Evolutionary conservation across 2,797 vertebrate species (phyloP), one percentile per base, ranked within the genome.

Genomic region (Artibeus lituratus): DNA sequence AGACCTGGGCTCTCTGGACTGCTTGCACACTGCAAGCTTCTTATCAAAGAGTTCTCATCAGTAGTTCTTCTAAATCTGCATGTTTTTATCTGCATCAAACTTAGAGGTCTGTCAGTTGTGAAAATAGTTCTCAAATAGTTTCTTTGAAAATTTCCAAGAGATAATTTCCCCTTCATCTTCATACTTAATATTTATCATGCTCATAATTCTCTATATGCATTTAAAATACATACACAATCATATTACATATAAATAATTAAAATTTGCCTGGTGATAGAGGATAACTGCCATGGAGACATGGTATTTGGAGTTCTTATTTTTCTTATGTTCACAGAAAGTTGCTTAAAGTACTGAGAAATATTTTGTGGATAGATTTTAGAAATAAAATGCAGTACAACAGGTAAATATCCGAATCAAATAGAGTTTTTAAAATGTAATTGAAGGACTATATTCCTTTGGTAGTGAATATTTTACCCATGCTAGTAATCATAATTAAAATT

Each of bases 401-500:
- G 47, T 92, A 96, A 96, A 94, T 94, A 97, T 32, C 84, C 72
- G 88, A 94, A 94, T 49, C 21, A 69, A 96, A 96, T 4, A 16
- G 37, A 93, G 44, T 16, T 84, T 93, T 96, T 92, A n/a, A 92
- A 47, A 94, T 47, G 47, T 94, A 97, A 97, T 97, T 98, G 82
- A 69, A 96, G 96, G 65, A 15, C 69, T 53, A 0, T 93, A 55
- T 42, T 97, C 87, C 96, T 87, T 94, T 77, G 97, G 72, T 49
- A 84, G 96, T 94, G 87, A 96, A 51, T 97, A 95, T 96, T 97
- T 97, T 96, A 72, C 92, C 93, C 86, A 49, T 97, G 86, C 15
- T 97, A 95, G 72, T 86, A 98, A 98, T 98, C 95, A 97, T 97
- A 97, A 93, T 95, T 97, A 91, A 96, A 98, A 97, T 98, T 98